Percentiles rank a stretch among this genome's conserved stretches.
phyloP scores from a whole-genome alignment of 2,888 invertebrate genomes.

The Cephonodes hylas region DNA sequence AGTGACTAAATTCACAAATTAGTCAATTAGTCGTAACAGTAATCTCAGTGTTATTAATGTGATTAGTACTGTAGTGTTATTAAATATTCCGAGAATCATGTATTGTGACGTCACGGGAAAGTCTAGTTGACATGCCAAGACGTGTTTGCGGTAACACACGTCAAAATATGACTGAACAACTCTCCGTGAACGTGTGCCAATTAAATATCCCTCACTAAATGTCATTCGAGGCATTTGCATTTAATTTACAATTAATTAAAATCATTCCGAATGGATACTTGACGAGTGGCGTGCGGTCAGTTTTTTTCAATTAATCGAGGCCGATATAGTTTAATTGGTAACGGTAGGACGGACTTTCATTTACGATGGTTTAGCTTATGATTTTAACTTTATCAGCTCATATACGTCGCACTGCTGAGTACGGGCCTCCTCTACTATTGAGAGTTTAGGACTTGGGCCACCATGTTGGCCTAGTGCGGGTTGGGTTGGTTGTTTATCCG shows the following conservation, averaged over 20 bases:
- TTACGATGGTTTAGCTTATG: too few relatives aligned
- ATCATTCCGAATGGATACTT: neutral
- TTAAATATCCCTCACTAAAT: neutral
- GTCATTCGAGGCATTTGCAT: neutral
- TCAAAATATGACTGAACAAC: neutral
- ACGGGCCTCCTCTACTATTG: too few relatives aligned
- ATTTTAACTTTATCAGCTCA: too few relatives aligned
- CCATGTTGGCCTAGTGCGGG: too few relatives aligned
- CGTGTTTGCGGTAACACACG: neutral
- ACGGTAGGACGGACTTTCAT: too few relatives aligned
- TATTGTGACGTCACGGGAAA: neutral
- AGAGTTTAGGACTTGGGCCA: too few relatives aligned
- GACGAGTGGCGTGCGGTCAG: neutral
- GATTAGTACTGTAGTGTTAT: neutral
- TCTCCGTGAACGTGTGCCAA: neutral
- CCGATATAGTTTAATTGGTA: too few relatives aligned
- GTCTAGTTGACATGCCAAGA: neutral
- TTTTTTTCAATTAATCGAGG: neutral
- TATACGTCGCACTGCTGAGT: too few relatives aligned
- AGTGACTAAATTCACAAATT: too few relatives aligned
- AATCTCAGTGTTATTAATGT: neutral
- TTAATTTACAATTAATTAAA: neutral
- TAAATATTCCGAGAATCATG: neutral
- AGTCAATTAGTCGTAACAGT: neutral
- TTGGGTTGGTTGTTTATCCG: too few relatives aligned